Percentiles rank a stretch among this genome's conserved stretches.
Conservation (phyloP, 2,888 invertebrate genomes). For the Tenodera sinensis region DNA sequence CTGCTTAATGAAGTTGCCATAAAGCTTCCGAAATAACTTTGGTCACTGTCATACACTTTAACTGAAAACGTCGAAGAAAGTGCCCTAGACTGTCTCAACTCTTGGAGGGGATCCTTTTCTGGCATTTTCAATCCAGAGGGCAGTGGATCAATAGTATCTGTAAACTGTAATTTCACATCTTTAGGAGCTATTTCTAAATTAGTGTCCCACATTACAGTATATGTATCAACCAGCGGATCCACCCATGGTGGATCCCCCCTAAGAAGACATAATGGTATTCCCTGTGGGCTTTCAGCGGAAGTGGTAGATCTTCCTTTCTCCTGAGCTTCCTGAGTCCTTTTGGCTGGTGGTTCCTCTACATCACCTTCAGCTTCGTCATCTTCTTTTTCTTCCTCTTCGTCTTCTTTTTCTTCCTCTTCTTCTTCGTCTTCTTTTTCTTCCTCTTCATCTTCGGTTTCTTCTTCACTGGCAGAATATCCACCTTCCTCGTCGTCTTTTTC, state of each 20-base stretch:
- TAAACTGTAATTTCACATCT: neutral
- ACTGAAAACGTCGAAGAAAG: neutral
- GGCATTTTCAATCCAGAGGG: neutral
- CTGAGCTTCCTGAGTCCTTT: too few species aligned
- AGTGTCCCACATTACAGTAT: neutral
- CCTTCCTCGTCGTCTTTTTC: too few species aligned
- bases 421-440: too few species aligned
- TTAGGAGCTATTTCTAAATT: neutral
- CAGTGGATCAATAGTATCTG: neutral
- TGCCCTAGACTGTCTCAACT: neutral
- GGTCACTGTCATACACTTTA: neutral
- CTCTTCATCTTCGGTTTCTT: too few species aligned
- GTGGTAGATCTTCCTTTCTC: too few species aligned
- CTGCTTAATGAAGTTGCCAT: neutral
- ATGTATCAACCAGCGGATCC: neutral
- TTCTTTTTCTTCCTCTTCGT: too few species aligned
- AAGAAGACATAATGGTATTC: neutral
- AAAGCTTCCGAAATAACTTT: neutral
- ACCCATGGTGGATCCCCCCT: neutral
- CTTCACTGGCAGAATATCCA: too few species aligned
- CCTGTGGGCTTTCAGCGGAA: too few species aligned
- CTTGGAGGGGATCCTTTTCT: neutral
- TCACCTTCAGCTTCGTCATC: too few species aligned
- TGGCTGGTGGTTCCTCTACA: too few species aligned
- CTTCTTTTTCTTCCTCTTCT: too few species aligned